Evolutionary conservation across 2,888 invertebrate species (phyloP).

Genomic region (Suillia variegata): DNA sequence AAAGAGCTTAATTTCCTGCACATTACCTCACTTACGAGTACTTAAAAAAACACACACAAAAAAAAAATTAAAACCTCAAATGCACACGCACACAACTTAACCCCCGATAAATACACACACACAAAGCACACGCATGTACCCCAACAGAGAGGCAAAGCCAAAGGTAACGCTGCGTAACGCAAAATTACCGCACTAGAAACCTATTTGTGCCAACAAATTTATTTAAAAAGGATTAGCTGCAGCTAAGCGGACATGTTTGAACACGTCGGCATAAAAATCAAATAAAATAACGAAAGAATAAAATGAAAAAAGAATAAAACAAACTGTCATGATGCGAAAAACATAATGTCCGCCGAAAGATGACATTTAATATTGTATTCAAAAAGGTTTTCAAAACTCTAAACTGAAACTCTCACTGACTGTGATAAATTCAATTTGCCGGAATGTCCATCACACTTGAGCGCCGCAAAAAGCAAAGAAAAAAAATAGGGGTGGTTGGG

Average conservation of each 20-base stretch:
- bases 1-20: constrained; percentile 51
- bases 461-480: not conserved
- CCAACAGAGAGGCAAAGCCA: not conserved
- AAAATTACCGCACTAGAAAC: constrained; percentile 22
- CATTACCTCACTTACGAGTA: constrained; percentile 37
- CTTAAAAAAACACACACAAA: too few species aligned
- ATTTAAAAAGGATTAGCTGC: constrained; percentile 53
- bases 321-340: not conserved
- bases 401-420: constrained; percentile 25
- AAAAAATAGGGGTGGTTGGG: not conserved
- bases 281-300: not conserved
- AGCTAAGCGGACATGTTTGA: constrained; percentile 51
- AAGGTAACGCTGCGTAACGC: not conserved
- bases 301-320: not conserved
- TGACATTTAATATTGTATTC: constrained; percentile 30
- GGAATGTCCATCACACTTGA: constrained; percentile 36
- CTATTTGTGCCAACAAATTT: constrained; percentile 54
- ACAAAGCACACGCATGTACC: not conserved
- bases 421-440: constrained; percentile 44
- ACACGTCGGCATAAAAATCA: constrained; percentile 36
- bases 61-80: constrained; percentile 29
- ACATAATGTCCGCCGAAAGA: too few species aligned
- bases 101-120: too few species aligned
- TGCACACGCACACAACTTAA: constrained; percentile 5
- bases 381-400: constrained; percentile 19